Percentiles rank a stretch among this genome's conserved stretches.
Evolutionary conservation across 1,140 invertebrate species (phyloP).

Genomic region (Nephotettix cincticeps): DNA sequence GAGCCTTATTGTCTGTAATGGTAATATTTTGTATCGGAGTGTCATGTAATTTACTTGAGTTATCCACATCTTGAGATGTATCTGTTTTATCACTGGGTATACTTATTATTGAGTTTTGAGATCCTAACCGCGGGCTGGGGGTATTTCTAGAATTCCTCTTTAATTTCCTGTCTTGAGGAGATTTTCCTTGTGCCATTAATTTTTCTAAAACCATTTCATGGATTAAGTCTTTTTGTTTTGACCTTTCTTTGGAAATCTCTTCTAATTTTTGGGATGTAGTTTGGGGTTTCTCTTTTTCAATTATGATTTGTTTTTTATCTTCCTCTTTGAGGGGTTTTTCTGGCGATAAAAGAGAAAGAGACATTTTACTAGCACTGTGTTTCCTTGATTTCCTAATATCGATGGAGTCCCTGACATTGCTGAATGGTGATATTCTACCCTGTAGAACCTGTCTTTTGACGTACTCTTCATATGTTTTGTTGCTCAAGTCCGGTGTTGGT

Average conservation of each 20-base stretch:
- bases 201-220: constrained; percentile 79
- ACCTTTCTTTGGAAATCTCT: constrained; percentile 63
- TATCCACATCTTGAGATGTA: background rate
- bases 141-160: constrained; percentile 49
- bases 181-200: constrained; percentile 65
- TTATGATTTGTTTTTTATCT: background rate
- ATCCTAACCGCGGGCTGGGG: constrained; percentile 33
- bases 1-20: background rate
- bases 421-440: constrained; percentile 68
- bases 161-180: constrained; percentile 58
- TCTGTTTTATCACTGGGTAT: constrained; percentile 17
- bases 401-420: constrained; percentile 67
- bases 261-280: constrained; percentile 55
- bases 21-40: background rate
- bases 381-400: constrained; percentile 63
- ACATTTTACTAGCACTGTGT: constrained; percentile 16
- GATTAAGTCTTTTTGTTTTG: constrained; percentile 67
- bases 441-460: constrained; percentile 59
- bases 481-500: constrained; percentile 14
- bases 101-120: constrained; percentile 29
- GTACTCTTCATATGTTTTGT: constrained; percentile 58
- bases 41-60: background rate
- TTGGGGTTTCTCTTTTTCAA: background rate
- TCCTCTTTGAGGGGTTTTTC: constrained; percentile 16
- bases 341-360: constrained; percentile 18